Conservation (phyloP, 2,888 invertebrate genomes). For the Nasonovia ribisnigri region DNA sequence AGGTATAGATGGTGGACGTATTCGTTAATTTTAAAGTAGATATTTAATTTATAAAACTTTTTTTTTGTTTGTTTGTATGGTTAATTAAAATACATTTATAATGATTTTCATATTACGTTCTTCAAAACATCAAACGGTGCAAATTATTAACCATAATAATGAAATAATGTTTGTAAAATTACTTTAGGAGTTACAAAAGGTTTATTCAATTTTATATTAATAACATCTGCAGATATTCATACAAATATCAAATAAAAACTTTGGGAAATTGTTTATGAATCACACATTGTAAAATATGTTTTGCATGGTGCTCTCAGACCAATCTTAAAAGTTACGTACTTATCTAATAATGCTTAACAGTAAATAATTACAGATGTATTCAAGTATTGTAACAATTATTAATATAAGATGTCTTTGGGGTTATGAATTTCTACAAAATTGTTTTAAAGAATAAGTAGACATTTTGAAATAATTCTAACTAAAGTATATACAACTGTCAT, state of each 20-base stretch:
- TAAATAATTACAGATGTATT: background rate
- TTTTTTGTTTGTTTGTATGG: background rate
- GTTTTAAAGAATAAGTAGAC: background rate
- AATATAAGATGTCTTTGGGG: background rate
- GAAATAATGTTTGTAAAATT: background rate
- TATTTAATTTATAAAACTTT: background rate
- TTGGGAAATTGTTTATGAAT: background rate
- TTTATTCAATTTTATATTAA: background rate
- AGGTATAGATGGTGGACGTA: background rate
- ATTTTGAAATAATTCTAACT: background rate
- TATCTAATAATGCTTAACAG: background rate
- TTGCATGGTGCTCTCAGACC: background rate
- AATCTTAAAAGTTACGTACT: background rate
- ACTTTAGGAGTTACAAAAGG: background rate
- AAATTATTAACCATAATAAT: background rate
- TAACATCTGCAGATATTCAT: background rate
- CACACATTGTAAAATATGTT: background rate
- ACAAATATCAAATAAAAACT: background rate
- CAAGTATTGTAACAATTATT: background rate
- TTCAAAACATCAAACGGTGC: background rate
- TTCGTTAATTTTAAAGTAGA: background rate
- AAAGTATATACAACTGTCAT: background rate
- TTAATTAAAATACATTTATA: background rate
- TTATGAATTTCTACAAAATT: background rate
- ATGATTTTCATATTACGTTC: background rate